phyloP scores from a whole-genome alignment of 2,888 invertebrate genomes.

The Helicoverpa assulta region DNA sequence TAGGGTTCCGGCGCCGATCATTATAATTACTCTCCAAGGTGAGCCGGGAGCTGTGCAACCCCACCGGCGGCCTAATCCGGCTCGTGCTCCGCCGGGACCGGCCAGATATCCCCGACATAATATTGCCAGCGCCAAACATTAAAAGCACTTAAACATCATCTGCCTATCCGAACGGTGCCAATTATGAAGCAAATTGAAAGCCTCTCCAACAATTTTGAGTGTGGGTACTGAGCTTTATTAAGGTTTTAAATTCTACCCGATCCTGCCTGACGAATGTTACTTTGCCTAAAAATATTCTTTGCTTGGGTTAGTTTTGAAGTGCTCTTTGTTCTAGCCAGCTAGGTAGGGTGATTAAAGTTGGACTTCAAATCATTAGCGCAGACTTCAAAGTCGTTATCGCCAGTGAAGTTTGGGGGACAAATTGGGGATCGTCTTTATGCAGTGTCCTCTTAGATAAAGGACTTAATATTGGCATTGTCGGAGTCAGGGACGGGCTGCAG shows the following conservation, averaged over 20 bases:
- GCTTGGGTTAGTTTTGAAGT: slow-evolving; percentile 49
- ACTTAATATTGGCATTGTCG: slow-evolving; percentile 57
- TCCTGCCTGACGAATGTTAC: slow-evolving; percentile 61
- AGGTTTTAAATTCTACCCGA: slow-evolving; percentile 68
- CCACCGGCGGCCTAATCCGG: slow-evolving; percentile 84
- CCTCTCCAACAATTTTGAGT: slow-evolving; percentile 74
- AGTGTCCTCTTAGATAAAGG: slow-evolving; percentile 59
- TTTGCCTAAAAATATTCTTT: slow-evolving; percentile 57
- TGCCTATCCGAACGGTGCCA: slow-evolving; percentile 79
- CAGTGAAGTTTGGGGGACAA: slow-evolving; percentile 63
- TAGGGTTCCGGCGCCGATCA: slow-evolving; percentile 88
- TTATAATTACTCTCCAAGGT: slow-evolving; percentile 90
- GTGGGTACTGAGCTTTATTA: slow-evolving; percentile 74
- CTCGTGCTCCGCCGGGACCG: slow-evolving; percentile 81
- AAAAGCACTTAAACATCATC: slow-evolving; percentile 84
- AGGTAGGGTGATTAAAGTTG: slow-evolving; percentile 51
- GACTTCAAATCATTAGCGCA: slow-evolving; percentile 59
- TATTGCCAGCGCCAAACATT: slow-evolving; percentile 81
- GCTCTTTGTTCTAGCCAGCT: slow-evolving; percentile 53
- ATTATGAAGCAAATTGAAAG: slow-evolving; percentile 82
- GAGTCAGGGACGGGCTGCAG: slow-evolving; percentile 57
- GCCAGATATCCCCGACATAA: slow-evolving; percentile 81
- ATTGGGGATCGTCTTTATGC: slow-evolving; percentile 65
- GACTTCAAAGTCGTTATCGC: slow-evolving; percentile 67
- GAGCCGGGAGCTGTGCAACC: slow-evolving; percentile 83